These are phyloP conservation scores for Gymnopithys bicolor DNA, from an alignment of 2,797 vertebrate species.

Conservation along the genomic window DNA sequence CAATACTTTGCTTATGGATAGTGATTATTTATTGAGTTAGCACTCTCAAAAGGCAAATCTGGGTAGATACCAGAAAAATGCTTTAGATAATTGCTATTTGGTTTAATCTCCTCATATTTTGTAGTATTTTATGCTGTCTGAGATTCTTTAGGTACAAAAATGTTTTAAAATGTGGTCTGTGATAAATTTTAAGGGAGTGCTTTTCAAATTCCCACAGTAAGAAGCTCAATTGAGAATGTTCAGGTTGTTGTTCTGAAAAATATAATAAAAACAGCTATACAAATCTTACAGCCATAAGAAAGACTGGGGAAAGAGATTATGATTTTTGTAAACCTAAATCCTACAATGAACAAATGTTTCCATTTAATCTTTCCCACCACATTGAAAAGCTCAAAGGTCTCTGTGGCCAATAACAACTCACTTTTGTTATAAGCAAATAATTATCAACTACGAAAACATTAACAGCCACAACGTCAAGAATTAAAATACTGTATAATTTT, in stretches of 20 bases:
- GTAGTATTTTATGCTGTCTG: constrained; percentile 65
- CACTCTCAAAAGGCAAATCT: constrained; percentile 76
- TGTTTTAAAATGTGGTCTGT: constrained; percentile 20
- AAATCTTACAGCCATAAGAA: not conserved
- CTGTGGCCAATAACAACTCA: not conserved
- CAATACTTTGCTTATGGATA: constrained; percentile 71
- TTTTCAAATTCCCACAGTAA: constrained; percentile 47
- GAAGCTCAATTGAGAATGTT: constrained; percentile 11
- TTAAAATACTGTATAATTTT: not conserved
- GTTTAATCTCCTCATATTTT: constrained; percentile 73
- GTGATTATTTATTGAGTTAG: constrained; percentile 75
- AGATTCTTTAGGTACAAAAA: constrained; percentile 56
- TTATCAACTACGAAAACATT: not conserved
- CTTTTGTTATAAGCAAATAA: not conserved
- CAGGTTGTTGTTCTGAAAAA: not conserved
- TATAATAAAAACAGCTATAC: not conserved
- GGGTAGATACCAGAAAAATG: constrained; percentile 68
- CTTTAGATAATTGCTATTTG: constrained; percentile 72
- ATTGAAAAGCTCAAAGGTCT: not conserved
- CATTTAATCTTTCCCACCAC: not conserved
- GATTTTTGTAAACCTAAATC: not conserved
- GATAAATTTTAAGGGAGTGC: constrained; percentile 52
- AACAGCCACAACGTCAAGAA: not conserved
- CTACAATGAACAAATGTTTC: not conserved
- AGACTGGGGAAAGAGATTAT: not conserved